Base-by-base conservation (phyloP, 30 jellyfish, hydroid and myxozoan genomes). In the Aurelia aurita complex sp. Pacific region DNA sequence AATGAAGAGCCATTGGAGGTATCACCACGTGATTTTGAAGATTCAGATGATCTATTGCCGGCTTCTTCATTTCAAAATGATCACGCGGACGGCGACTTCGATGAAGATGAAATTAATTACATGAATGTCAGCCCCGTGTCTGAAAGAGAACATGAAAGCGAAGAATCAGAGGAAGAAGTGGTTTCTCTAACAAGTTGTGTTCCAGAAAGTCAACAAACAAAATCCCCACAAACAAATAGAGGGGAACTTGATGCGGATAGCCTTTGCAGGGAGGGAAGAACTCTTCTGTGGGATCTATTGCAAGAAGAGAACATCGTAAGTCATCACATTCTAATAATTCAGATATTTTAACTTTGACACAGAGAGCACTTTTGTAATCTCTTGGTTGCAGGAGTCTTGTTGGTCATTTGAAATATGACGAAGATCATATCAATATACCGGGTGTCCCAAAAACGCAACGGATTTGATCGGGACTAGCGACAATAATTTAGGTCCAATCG, bases 71-170 rank as follows among this genome's bases (percentile, higher is more conserved):
- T 64, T 74, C 88, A 74, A 85, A 66, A 50, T 50, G 83, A 75
- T 4, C 94, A 63, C 12, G 94, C 64, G 38, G 90, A 81, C 1
- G 95, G 79, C 11, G 96, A 73, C 54, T 95, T 84, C 74, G 98
- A 94, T 75, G 90, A 91, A 43, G 90, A 83, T 88, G 94, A 97
- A 60, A 74, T 90, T 42, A 83, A 89, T 32, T 83, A 94, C 75
- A 88, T 97, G 73, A 94, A 94, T 80, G 97, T 96, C 16, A 94
- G 98, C 38, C 92, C 96, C n/a, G 90, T 77, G 9, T 88, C 98
- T 10, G 98, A 94, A 65, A 88, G 92, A 50, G 97, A 86, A 50
- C 96, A 60, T 8, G 97, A 85, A 33, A 84, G 82, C 43, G 96
- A 82, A n/a, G 98, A 92, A 33, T 82, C 89, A 13, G 98, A 94